phyloP scores from a whole-genome alignment of 2,113 vertebrate genomes.

The Myotis brandtii region DNA sequence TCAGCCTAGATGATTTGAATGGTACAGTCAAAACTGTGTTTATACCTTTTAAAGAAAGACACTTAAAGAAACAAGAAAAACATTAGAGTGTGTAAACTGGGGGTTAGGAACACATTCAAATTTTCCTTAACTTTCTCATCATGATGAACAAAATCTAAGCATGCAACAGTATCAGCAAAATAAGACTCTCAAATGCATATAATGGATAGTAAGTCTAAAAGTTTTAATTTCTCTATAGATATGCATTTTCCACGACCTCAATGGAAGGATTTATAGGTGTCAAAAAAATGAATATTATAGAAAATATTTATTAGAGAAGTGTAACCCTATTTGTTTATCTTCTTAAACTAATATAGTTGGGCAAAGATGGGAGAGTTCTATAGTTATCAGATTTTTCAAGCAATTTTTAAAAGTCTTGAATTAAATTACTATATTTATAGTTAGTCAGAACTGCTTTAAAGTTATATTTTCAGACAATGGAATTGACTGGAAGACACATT shows the following conservation, averaged over 20 bases:
- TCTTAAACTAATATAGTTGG: constrained; percentile 27
- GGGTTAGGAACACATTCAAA: background rate
- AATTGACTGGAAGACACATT: constrained; percentile 11
- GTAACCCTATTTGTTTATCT: background rate
- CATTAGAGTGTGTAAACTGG: background rate
- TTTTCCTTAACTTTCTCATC: background rate
- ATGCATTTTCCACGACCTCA: constrained; percentile 5
- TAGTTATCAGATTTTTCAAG: constrained; percentile 29
- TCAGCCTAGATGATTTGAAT: background rate
- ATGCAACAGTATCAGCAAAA: constrained; percentile 16
- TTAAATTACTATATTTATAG: constrained; percentile 16
- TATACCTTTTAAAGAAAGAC: constrained; percentile 6
- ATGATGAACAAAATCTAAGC: background rate
- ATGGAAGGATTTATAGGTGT: background rate
- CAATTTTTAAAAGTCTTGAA: constrained; percentile 13
- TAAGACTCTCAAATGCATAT: background rate
- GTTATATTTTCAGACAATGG: constrained; percentile 1
- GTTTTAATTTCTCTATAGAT: background rate
- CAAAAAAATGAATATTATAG: constrained; percentile 22
- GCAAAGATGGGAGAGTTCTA: background rate
- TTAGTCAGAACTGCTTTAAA: constrained; percentile 46
- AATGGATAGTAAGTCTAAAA: background rate
- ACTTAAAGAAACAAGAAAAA: background rate
- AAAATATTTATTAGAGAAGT: constrained; percentile 47
- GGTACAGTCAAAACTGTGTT: background rate